Conservation (phyloP, 2,113 vertebrate species). For the Lycaon pictus region DNA sequence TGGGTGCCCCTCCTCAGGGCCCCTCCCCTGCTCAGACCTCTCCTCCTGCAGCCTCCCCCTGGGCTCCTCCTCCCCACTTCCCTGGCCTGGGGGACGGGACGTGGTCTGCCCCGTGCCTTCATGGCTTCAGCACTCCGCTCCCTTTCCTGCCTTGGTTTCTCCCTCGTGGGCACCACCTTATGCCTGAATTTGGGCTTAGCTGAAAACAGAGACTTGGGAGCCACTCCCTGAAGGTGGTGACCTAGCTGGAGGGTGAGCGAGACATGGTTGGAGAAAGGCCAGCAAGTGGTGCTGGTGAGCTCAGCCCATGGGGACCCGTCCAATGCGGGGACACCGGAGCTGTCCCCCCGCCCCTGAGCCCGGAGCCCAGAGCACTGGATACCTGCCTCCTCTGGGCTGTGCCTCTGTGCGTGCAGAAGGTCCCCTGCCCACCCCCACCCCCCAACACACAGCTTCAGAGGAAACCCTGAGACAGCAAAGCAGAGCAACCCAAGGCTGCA, state of each 20-base stretch:
- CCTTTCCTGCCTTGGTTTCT: background rate
- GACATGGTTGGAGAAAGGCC: background rate
- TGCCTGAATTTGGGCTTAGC: background rate
- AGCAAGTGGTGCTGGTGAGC: rapidly evolving
- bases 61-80: rapidly evolving
- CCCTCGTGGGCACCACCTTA: too few species aligned
- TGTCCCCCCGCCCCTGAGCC: too few species aligned
- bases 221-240: background rate
- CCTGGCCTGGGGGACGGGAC: rapidly evolving
- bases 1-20: too few species aligned
- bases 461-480: background rate
- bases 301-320: too few species aligned
- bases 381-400: background rate
- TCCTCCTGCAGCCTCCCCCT: too few species aligned
- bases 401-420: background rate
- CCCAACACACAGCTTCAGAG: background rate
- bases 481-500: background rate
- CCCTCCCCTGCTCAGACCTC: background rate
- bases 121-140: too few species aligned
- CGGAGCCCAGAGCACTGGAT: background rate
- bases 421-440: background rate
- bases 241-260: background rate
- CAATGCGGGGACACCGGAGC: too few species aligned
- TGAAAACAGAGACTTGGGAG: background rate
- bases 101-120: rapidly evolving